phyloP scores from a whole-genome alignment of 35 echinoderm and acorn worm genomes.

The Acanthaster planci region DNA sequence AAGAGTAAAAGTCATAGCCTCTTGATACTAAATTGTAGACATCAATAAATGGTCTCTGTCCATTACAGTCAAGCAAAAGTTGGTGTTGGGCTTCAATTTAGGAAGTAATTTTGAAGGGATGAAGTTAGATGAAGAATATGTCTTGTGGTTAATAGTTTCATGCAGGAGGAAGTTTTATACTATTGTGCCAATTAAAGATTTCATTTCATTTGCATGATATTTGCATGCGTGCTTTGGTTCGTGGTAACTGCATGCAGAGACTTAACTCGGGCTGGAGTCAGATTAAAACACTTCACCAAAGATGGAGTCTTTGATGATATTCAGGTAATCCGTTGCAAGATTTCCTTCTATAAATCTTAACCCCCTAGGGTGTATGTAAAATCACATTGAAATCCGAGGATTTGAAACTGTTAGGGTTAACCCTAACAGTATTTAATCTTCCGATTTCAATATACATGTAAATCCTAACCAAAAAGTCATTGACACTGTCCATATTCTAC shows the following conservation, averaged over 20 bases:
- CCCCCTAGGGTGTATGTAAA: too few relatives aligned
- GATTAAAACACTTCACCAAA: conserved; percentile 20
- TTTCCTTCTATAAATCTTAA: too few relatives aligned
- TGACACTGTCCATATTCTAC: neutral
- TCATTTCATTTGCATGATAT: conserved; percentile 12
- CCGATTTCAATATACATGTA: too few relatives aligned
- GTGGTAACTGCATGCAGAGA: neutral
- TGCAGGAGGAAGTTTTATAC: neutral
- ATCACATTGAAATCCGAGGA: neutral
- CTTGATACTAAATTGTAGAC: too few relatives aligned
- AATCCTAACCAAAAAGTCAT: neutral
- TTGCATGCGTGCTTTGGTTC: neutral
- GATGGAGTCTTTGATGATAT: neutral
- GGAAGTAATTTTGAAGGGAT: neutral
- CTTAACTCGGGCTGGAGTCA: neutral
- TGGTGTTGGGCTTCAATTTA: too few relatives aligned
- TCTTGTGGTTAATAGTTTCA: neutral
- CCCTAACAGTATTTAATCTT: neutral
- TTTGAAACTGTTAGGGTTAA: neutral
- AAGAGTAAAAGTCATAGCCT: too few relatives aligned
- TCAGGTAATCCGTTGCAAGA: neutral
- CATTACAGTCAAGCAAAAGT: too few relatives aligned
- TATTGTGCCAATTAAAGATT: neutral
- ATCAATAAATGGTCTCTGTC: too few relatives aligned
- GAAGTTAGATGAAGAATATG: neutral